Evolutionary conservation across 2,797 vertebrate species (phyloP), one percentile per base, ranked within the genome.

Genomic region (Myoxocephalus aenaeus): DNA sequence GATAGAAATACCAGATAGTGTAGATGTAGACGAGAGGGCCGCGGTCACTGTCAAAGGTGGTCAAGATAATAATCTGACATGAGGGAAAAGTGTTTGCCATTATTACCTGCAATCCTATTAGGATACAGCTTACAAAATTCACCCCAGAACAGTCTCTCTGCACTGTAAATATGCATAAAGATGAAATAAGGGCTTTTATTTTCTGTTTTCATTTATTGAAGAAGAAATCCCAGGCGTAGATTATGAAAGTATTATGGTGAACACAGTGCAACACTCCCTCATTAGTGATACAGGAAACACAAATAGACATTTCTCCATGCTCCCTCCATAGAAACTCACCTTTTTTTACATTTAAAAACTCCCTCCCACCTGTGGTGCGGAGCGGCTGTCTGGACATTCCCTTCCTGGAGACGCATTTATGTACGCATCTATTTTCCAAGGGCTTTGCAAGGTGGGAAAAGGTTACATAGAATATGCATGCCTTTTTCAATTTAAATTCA

Each of bases 401-500:
- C 38, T 69, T 73, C 38, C 56, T 42, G 56, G 18, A 56, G 59
- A 56, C 4, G 1, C 56, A 65, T 89, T 81, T 59, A 71, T 84
- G 53, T n/a, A 65, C 85, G 70, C 58, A 54, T 86, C 18, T 73
- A 18, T 72, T 81, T 77, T 81, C 15, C 65, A 65, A 56, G 20
- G 63, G 25, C 44, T 87, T 81, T 12, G 27, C 27, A 70, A 65
- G 73, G 75, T 80, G 63, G 44, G 12, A 80, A 74, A 82, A 79
- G 75, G 80, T 81, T 74, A 69, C 56, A 70, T 46, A 73, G 58
- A 81, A 84, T 82, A 80, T 77, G 61, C 72, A 84, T 85, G 18
- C 73, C 56, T 82, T 61, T 61, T 80, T 81, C 53, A 71, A 44
- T 64, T 54, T 34, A 34, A 59, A 53, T 73, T 77, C 50, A 79